Base-by-base conservation (phyloP, 2,113 vertebrate genomes). In the Myanophis thanlyinensis region DNA sequence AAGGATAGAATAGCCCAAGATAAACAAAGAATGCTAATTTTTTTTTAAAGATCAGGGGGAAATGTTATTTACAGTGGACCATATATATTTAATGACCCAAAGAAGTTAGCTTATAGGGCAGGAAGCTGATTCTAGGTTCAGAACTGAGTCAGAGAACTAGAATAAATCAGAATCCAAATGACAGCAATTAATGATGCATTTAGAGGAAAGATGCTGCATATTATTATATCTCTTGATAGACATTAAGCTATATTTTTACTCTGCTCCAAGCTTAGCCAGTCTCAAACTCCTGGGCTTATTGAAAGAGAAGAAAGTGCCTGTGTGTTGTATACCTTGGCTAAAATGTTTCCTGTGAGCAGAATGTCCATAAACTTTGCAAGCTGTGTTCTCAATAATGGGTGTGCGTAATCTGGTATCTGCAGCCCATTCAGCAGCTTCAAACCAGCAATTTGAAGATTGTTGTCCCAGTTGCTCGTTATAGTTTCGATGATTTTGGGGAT, bases 341-440 rank as follows among this genome's bases (percentile, higher is more conserved):
- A 35, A 90, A 89, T 73, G 5, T 49, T 90, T 88, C 94, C 95
- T 0, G 87, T 67, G 89, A 97, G 96, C 89, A 97, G 87, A 49
- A 97, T 97, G 88, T 96, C 96, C 92, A 97, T 95, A 86, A 97
- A n/a, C 88, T 95, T 54, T 0, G 96, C 94, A 94, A 97, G 94
- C 90, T 95, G 88, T 48, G 93, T 92, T 30, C 95, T 94, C 87
- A 97, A 89, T 87, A 96, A 95, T 0, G 95, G 90, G 47, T 96
- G 93, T 10, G 90, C 93, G 0, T 85, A 93, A 53, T 96, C 95
- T 0, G 97, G 95, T 56, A 97, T 91, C 0, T 95, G 92, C 12
- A 97, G 87, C 54, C 52, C 95, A 88, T 97, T 97, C 91, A 97
- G 95, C 35, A 97, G 93, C 25, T 93, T 91, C 91, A 97, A 95